Percentiles rank a stretch among this genome's conserved stretches.
These are phyloP conservation scores for Gracilinanus agilis DNA, from an alignment of 2,113 vertebrate species.

Conservation along the genomic window DNA sequence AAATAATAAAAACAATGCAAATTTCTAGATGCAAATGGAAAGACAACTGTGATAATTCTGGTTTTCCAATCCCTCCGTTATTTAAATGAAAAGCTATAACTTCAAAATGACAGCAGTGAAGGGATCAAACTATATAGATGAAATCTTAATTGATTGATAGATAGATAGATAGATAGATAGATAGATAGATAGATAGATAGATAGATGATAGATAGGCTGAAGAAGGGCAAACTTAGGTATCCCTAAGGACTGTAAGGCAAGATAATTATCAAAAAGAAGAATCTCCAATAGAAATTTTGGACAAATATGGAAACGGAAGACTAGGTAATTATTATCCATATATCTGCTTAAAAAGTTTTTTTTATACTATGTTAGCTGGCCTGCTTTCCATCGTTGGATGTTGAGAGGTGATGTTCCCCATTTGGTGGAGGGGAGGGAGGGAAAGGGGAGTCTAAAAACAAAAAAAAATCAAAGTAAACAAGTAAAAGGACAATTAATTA, in stretches of 20 bases:
- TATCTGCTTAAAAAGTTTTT: slow-evolving; percentile 23
- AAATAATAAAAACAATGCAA: not conserved
- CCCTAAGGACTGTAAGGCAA: not conserved
- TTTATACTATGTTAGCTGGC: slow-evolving; percentile 34
- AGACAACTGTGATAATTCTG: slow-evolving; percentile 21
- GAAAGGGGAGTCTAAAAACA: not conserved
- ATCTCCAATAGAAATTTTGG: not conserved
- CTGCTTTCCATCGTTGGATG: slow-evolving; percentile 6
- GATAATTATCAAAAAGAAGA: slow-evolving; percentile 26
- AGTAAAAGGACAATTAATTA: not conserved
- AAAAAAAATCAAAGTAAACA: not conserved
- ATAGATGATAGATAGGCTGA: no score
- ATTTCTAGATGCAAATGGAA: not conserved
- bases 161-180: no score
- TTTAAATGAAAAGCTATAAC: slow-evolving; percentile 29
- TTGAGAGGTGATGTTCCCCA: not conserved
- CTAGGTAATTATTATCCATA: not conserved
- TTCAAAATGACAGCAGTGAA: not conserved
- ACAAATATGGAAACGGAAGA: not conserved
- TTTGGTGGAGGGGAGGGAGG: not conserved
- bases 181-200: no score
- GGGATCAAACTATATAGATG: slow-evolving; percentile 32
- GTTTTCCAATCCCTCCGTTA: slow-evolving; percentile 22
- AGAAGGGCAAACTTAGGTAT: no score
- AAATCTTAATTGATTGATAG: no score